Conservation (phyloP, 2,113 vertebrate species). For the Gadus macrocephalus region DNA sequence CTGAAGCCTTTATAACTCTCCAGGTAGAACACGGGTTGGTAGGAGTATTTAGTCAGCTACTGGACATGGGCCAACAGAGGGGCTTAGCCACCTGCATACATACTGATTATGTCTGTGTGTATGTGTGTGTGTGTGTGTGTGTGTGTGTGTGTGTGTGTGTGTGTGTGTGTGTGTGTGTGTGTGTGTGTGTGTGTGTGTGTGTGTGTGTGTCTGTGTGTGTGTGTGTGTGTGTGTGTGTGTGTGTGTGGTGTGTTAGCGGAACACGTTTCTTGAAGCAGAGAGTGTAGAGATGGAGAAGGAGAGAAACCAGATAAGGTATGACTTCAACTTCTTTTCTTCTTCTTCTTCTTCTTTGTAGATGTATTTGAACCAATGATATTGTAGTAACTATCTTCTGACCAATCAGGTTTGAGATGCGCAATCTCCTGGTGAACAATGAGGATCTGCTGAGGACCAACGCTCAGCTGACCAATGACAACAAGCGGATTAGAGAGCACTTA, state of each 20-base stretch:
- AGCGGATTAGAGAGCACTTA: constrained; percentile 62
- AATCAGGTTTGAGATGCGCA: constrained; percentile 69
- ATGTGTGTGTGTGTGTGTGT: neutral
- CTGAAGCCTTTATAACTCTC: too few species aligned
- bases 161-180: constrained; percentile 6
- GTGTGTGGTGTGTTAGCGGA: constrained; percentile 60
- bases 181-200: neutral
- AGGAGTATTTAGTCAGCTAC: too few species aligned
- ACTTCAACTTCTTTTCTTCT: neutral
- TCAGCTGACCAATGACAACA: constrained; percentile 67
- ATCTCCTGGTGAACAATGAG: constrained; percentile 73
- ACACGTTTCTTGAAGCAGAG: constrained; percentile 77
- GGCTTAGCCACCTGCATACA: too few species aligned
- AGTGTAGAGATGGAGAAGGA: constrained; percentile 75
- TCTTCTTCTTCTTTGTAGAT: neutral
- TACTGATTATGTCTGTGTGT: neutral
- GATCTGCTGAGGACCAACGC: constrained; percentile 69
- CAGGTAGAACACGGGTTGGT: too few species aligned
- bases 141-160: neutral
- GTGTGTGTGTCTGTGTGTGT: neutral
- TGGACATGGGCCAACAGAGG: too few species aligned
- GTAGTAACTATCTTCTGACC: neutral
- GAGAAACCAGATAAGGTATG: constrained; percentile 72
- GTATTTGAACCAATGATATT: too few species aligned
- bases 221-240: constrained; percentile 5